Conservation (phyloP, 2,113 vertebrate species). For the Dinomys branickii region DNA sequence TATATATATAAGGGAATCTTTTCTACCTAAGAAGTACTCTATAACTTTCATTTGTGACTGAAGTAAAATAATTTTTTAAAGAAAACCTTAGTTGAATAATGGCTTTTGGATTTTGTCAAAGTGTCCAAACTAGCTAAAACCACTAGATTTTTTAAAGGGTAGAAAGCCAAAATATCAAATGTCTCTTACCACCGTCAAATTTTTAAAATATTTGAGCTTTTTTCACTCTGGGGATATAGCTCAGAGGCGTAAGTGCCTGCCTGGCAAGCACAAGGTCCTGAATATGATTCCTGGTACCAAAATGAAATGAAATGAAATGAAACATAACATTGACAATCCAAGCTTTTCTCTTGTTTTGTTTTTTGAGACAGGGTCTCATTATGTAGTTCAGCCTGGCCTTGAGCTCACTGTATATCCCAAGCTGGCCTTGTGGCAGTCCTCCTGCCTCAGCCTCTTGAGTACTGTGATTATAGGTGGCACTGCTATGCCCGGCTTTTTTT, state of each 20-base stretch:
- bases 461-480: not conserved
- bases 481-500: not conserved
- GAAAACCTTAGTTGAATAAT: not conserved
- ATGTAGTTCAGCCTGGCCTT: not conserved
- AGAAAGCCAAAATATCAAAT: not conserved
- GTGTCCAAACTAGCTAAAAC: not conserved
- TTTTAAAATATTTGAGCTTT: not conserved
- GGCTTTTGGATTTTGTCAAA: not conserved
- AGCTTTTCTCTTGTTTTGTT: not conserved
- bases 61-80: not conserved
- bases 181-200: not conserved
- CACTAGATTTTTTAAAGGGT: not conserved
- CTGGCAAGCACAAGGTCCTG: no score
- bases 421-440: not conserved
- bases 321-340: no score
- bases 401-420: not conserved
- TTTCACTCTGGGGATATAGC: not conserved
- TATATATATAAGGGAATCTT: not conserved
- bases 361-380: not conserved
- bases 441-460: not conserved
- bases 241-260: no score
- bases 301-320: no score
- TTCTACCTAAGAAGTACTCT: no score
- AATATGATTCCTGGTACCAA: no score
- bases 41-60: not conserved